Conservation (phyloP, 2,888 invertebrate genomes). For the Ectemnius continuus region DNA sequence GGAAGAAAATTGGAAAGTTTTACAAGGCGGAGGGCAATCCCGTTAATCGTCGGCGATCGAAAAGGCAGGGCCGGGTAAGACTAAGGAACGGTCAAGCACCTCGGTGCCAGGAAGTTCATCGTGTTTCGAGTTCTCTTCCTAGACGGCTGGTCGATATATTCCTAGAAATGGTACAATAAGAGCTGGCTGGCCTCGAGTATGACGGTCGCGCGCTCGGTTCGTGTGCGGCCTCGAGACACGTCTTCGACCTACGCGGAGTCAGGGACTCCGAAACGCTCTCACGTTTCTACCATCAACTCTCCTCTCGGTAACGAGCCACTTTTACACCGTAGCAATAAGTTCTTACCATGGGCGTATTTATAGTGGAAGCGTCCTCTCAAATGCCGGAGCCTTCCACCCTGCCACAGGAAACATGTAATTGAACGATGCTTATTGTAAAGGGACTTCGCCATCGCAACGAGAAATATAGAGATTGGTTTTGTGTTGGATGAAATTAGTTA, state of each 20-base stretch:
- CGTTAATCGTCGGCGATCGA: slow-evolving; percentile 18
- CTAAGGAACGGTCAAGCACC: slow-evolving; percentile 13
- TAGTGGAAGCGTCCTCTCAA: no score
- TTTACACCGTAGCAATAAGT: no score
- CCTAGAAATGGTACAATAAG: slow-evolving; percentile 18
- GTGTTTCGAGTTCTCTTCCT: slow-evolving; percentile 5
- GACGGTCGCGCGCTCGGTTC: not conserved
- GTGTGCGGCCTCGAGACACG: slow-evolving; percentile 24
- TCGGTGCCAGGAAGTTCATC: not conserved
- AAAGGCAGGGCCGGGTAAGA: not conserved
- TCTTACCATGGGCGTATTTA: no score
- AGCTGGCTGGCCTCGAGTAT: slow-evolving; percentile 8
- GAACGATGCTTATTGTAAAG: no score
- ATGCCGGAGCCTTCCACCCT: no score
- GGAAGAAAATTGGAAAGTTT: not conserved
- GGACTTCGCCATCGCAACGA: no score
- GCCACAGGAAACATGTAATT: no score
- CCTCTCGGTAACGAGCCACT: slow-evolving; percentile 7
- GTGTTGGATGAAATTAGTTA: no score
- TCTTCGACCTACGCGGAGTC: slow-evolving; percentile 27
- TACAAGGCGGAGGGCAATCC: slow-evolving; percentile 1
- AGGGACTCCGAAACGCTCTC: slow-evolving; percentile 34
- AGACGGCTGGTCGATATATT: slow-evolving; percentile 1
- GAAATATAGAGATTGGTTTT: no score
- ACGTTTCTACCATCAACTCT: slow-evolving; percentile 41